These are phyloP conservation scores for Hystrix brachyura DNA, from an alignment of 2,113 vertebrate species.

Conservation along the genomic window DNA sequence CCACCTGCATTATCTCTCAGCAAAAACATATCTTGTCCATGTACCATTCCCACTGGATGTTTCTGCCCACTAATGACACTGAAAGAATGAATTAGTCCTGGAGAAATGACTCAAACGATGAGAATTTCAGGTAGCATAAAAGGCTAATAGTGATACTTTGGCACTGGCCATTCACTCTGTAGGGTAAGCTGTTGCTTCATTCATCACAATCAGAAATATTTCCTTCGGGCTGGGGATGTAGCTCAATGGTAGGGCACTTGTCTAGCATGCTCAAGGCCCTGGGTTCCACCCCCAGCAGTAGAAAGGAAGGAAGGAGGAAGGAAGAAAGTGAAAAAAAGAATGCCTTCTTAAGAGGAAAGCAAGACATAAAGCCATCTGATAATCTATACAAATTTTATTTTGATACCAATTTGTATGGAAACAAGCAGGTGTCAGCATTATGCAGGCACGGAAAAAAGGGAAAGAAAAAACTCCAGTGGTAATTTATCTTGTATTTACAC, in stretches of 20 bases:
- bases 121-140: neutral
- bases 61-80: slow-evolving; percentile 33
- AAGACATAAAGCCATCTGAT: slow-evolving; percentile 73
- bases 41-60: neutral
- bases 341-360: slow-evolving; percentile 61
- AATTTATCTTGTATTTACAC: slow-evolving; percentile 73
- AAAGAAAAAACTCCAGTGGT: slow-evolving; percentile 66
- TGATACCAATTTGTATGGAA: slow-evolving; percentile 81
- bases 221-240: neutral
- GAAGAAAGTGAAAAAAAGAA: neutral
- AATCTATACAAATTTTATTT: slow-evolving; percentile 86
- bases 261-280: neutral
- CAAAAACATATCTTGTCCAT: neutral
- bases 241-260: neutral
- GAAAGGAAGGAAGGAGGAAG: neutral
- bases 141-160: neutral
- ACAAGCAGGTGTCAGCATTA: slow-evolving; percentile 79
- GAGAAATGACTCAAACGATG: slow-evolving; percentile 42
- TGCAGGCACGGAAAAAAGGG: slow-evolving; percentile 71
- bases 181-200: neutral
- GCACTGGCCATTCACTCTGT: neutral
- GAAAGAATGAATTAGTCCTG: slow-evolving; percentile 38
- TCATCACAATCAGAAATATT: slow-evolving; percentile 34
- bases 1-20: neutral
- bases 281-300: neutral